These are phyloP conservation scores for Gymnoscopelus microlampas DNA, from an alignment of 2,797 vertebrate genomes.

Conservation along the genomic window DNA sequence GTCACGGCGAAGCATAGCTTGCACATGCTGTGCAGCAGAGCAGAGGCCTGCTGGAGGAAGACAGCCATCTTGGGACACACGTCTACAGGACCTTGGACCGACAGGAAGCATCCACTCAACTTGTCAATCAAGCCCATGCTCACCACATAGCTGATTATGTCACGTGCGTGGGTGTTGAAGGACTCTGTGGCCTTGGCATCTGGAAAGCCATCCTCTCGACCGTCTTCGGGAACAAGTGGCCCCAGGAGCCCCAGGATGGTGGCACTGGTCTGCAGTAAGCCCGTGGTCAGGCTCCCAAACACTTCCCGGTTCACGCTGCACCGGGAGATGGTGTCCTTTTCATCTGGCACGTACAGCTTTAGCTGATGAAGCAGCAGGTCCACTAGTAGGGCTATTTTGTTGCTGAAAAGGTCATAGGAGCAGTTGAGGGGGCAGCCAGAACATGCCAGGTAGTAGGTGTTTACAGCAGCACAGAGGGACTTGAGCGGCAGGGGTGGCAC, in stretches of 20 bases:
- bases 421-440: constrained; percentile 89
- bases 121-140: constrained; percentile 94
- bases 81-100: constrained; percentile 92
- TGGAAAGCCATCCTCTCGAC: constrained; percentile 74
- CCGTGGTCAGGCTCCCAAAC: constrained; percentile 93
- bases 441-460: constrained; percentile 91
- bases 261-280: constrained; percentile 88
- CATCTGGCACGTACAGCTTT: constrained; percentile 93
- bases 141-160: constrained; percentile 96
- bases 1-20: constrained; percentile 88
- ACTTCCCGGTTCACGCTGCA: constrained; percentile 93
- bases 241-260: constrained; percentile 86
- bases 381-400: constrained; percentile 94
- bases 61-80: constrained; percentile 90
- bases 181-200: constrained; percentile 88
- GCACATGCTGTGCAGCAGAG: constrained; percentile 87
- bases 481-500: constrained; percentile 63
- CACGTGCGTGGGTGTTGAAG: constrained; percentile 90
- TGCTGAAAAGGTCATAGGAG: constrained; percentile 93
- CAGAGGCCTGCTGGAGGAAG: constrained; percentile 90
- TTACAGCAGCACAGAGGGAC: constrained; percentile 89
- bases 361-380: constrained; percentile 95
- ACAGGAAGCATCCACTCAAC: constrained; percentile 93
- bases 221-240: constrained; percentile 76
- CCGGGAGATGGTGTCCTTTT: constrained; percentile 89